These are phyloP conservation scores for Larimichthys crocea DNA, from an alignment of 2,113 vertebrate genomes.

Conservation along the genomic window DNA sequence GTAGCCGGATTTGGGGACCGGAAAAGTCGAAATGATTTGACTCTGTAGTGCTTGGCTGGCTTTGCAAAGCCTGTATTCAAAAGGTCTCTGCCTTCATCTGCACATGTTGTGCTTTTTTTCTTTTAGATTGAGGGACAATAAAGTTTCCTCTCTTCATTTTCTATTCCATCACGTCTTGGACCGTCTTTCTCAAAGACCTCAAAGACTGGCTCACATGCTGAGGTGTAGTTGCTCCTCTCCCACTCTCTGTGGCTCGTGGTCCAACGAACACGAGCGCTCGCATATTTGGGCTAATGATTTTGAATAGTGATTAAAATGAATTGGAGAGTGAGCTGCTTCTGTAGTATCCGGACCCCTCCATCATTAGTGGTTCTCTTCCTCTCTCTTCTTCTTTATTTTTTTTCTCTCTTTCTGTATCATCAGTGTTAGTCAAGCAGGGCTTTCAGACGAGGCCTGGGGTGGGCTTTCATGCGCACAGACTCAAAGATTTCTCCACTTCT, in stretches of 20 bases:
- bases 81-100: constrained; percentile 39
- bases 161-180: constrained; percentile 70
- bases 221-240: constrained; percentile 76
- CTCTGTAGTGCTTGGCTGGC: constrained; percentile 49
- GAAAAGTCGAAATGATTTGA: constrained; percentile 49
- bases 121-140: constrained; percentile 69
- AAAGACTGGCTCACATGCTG: constrained; percentile 64
- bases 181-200: constrained; percentile 65
- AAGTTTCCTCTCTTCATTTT: constrained; percentile 70
- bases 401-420: constrained; percentile 65
- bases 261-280: constrained; percentile 62
- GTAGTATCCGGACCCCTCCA: constrained; percentile 76
- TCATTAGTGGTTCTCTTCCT: constrained; percentile 77
- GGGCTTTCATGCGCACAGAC: constrained; percentile 80
- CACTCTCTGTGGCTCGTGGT: constrained; percentile 51
- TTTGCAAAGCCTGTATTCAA: constrained; percentile 48
- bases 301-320: constrained; percentile 83
- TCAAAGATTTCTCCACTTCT: constrained; percentile 83
- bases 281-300: constrained; percentile 80
- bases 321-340: constrained; percentile 71
- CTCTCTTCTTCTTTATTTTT: constrained; percentile 51
- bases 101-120: constrained; percentile 29
- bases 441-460: constrained; percentile 78
- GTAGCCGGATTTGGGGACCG: constrained; percentile 37
- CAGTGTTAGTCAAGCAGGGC: constrained; percentile 70